Evolutionary conservation across 2,888 invertebrate genomes (phyloP), one percentile per base, ranked within the genome.

Genomic region (Hirtodrosophila duncani): DNA sequence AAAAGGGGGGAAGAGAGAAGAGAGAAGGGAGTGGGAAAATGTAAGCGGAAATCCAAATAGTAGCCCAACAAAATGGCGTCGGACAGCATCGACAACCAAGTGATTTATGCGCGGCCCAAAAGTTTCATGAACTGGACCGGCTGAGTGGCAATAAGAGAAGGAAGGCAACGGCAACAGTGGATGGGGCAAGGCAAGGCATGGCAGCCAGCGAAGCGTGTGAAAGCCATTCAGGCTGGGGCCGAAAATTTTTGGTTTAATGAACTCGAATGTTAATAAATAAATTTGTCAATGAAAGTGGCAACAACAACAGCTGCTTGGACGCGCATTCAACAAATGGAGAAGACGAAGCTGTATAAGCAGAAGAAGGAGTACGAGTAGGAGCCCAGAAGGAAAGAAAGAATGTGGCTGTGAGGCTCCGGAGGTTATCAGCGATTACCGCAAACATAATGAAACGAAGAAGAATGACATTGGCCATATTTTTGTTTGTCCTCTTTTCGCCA

Each of bases 241-340:
- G 44, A 37, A 16, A 63, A 59, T 67, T 60, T 62, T 75, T 63
- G 72, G 72, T 75, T 75, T 75, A 75, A 75, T 75, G 75, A 75
- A 75, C 75, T 75, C 56, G 64, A 71, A 75, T 75, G 71, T 79
- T 79, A 75, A 79, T 75, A 75, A 79, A 79, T 79, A 75, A 75
- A 75, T 71, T 71, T 68, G 66, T 75, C 74, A 79, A 75, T 79
- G 53, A 57, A 46, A 60, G 49, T 50, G 49, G 37, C 53, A 48
- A 4, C 11, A 48, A 33, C 50, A 63, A 55, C 55, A 37, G 46
- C 33, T 36, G 42, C 17, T 49, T 30, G 24, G 14, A 11, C 41
- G 48, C 16, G 33, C 29, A 48, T 52, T 53, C 34, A 42, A 42
- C 42, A 44, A 59, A 49, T 44, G 42, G 55, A 64, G 39, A 63